Evolutionary conservation across 2,888 invertebrate species (phyloP).

Genomic region (Rhamphomyia laevipes): DNA sequence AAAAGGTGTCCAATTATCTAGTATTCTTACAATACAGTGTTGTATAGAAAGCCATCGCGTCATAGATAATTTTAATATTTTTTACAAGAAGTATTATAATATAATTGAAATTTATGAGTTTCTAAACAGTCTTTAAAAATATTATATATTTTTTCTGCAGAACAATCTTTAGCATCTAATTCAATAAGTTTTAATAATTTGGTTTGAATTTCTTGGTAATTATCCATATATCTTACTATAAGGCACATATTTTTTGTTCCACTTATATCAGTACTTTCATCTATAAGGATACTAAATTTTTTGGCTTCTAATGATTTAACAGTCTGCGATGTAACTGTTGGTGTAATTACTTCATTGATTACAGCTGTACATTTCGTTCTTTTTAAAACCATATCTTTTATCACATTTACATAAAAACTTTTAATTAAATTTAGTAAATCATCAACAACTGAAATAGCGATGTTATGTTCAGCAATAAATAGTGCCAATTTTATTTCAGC

Average conservation of each 20-base stretch:
- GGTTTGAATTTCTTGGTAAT: neutral
- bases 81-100: neutral
- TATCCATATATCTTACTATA: neutral
- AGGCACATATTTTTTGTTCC: neutral
- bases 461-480: neutral
- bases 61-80: neutral
- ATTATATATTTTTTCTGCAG: conserved; percentile 1
- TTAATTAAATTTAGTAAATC: neutral
- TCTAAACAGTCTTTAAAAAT: conserved; percentile 1
- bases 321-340: neutral
- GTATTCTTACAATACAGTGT: conserved; percentile 2
- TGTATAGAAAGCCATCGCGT: conserved; percentile 5
- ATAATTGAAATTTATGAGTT: conserved; percentile 1
- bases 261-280: neutral
- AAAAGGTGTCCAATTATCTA: conserved; percentile 1
- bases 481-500: neutral
- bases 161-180: conserved; percentile 4
- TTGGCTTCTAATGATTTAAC: neutral
- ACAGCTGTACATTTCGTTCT: neutral
- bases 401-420: neutral
- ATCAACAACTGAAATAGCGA: neutral
- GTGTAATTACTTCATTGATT: neutral
- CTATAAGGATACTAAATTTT: neutral
- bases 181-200: conserved; percentile 1
- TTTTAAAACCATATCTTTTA: neutral